These are phyloP conservation scores for Druceiella hillmani DNA, from an alignment of 2,888 invertebrate genomes.

Conservation along the genomic window DNA sequence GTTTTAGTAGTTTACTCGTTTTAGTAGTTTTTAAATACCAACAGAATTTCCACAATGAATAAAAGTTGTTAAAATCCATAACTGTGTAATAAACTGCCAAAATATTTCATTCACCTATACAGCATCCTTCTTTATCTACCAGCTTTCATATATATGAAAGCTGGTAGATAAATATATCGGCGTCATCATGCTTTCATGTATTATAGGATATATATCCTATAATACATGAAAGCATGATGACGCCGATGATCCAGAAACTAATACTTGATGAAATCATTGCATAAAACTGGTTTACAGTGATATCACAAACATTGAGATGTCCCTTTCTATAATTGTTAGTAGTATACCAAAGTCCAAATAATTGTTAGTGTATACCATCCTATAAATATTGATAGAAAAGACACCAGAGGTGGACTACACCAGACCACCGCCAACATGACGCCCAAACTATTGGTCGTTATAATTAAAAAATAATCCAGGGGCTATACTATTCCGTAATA, in stretches of 20 bases:
- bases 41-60: too few relatives aligned
- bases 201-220: conserved; percentile 83
- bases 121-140: conserved; percentile 79
- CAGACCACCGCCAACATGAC: conserved; percentile 86
- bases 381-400: conserved; percentile 91
- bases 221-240: conserved; percentile 92
- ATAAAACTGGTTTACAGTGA: conserved; percentile 81
- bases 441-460: conserved; percentile 77
- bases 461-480: conserved; percentile 86
- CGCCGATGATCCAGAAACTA: conserved; percentile 91
- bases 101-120: too few relatives aligned
- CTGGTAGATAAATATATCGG: too few relatives aligned
- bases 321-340: conserved; percentile 60
- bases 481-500: conserved; percentile 94
- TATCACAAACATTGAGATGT: conserved; percentile 71
- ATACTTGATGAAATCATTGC: conserved; percentile 85
- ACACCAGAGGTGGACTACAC: conserved; percentile 88
- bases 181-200: conserved; percentile 90
- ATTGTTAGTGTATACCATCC: conserved; percentile 91
- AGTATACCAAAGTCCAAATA: too few relatives aligned
- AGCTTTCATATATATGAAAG: conserved; percentile 77
- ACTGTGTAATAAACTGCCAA: too few relatives aligned
- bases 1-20: too few relatives aligned
- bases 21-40: too few relatives aligned
- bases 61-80: too few relatives aligned